phyloP scores from a whole-genome alignment of 2,113 vertebrate genomes.

The Myanophis thanlyinensis region DNA sequence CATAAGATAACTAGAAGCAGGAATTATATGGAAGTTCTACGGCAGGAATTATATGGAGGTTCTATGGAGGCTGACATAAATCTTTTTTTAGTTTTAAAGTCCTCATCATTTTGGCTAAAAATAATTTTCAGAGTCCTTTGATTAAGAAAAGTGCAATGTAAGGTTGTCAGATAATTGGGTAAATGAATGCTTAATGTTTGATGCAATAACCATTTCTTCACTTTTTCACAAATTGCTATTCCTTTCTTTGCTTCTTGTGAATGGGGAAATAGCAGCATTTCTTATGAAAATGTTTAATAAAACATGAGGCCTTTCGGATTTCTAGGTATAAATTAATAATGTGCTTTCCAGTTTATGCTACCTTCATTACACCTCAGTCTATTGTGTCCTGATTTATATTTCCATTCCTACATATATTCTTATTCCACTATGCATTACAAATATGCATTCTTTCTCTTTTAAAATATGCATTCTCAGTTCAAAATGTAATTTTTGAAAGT shows the following conservation, averaged over 20 bases:
- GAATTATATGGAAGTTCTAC: too few species aligned
- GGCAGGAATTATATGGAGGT: too few species aligned
- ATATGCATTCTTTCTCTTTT: neutral
- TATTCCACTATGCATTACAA: neutral
- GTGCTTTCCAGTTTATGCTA: neutral
- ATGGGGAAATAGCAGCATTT: neutral
- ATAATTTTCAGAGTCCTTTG: neutral
- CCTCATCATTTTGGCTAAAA: neutral
- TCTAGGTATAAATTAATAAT: neutral
- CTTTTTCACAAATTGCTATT: accelerated
- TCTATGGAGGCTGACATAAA: too few species aligned
- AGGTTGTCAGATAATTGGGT: neutral
- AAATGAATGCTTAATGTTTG: neutral
- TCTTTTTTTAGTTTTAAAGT: neutral
- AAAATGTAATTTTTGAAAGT: neutral
- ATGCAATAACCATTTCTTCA: neutral
- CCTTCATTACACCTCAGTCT: neutral
- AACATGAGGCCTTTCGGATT: neutral
- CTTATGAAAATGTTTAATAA: neutral
- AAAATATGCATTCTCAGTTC: neutral
- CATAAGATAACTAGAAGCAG: too few species aligned
- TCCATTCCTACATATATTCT: neutral
- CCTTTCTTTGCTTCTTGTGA: neutral
- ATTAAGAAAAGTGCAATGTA: neutral
- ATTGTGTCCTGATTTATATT: neutral